Conservation (phyloP, 92 coral and sea anemone genomes). For the Heliopora coerulea region DNA sequence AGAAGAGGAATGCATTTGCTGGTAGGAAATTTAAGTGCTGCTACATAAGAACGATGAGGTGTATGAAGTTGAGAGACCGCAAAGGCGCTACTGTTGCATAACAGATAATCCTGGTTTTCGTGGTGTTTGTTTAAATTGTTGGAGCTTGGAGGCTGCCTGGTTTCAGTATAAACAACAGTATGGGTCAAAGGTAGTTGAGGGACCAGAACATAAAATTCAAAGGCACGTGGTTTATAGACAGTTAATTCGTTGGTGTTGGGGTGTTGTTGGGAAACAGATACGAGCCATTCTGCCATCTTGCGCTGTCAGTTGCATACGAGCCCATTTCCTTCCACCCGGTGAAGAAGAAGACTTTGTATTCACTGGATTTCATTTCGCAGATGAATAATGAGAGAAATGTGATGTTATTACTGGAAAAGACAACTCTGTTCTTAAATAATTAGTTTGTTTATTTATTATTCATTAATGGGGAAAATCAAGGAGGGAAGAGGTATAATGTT, state of each 20-base stretch:
- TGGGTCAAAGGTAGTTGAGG: constrained; percentile 48
- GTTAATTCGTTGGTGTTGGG: constrained; percentile 61
- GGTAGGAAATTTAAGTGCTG: constrained; percentile 41
- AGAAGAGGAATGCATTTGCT: constrained; percentile 46
- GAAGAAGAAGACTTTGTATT: constrained; percentile 60
- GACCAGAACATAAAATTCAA: constrained; percentile 48
- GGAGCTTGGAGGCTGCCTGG: constrained; percentile 67
- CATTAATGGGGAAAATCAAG: no score
- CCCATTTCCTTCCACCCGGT: constrained; percentile 65
- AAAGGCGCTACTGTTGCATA: constrained; percentile 37
- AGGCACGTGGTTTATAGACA: constrained; percentile 53
- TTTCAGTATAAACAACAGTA: constrained; percentile 55
- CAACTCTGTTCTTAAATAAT: no score
- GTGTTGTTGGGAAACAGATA: constrained; percentile 55
- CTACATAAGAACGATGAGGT: constrained; percentile 33
- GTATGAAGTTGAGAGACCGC: constrained; percentile 9
- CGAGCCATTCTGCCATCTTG: constrained; percentile 61
- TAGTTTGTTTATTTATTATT: no score
- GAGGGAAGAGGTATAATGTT: no score
- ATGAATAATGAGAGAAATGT: constrained; percentile 43
- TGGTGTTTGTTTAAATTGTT: constrained; percentile 49
- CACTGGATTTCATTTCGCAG: constrained; percentile 51
- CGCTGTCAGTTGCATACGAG: constrained; percentile 61
- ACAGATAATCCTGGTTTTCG: constrained; percentile 56
- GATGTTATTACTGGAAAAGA: no score